phyloP scores from a whole-genome alignment of 2,888 invertebrate genomes.

The Malthinus flaveolus region DNA sequence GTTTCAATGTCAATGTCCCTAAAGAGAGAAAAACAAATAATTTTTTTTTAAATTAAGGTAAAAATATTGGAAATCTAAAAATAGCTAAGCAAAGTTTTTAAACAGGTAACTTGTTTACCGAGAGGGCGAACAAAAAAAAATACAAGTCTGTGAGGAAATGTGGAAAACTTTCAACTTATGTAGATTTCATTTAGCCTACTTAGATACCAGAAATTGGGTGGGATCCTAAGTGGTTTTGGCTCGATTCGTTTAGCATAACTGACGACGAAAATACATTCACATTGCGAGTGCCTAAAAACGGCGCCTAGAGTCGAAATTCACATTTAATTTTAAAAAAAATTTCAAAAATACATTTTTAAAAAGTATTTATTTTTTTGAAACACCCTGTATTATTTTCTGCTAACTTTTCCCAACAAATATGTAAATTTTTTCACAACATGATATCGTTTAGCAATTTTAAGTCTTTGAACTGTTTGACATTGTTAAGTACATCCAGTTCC shows the following conservation, averaged over 20 bases:
- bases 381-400: slow-evolving; percentile 2
- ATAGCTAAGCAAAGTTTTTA: neutral
- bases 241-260: no score
- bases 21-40: slow-evolving; percentile 20
- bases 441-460: slow-evolving; percentile 20
- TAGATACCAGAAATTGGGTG: no score
- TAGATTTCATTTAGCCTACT: no score
- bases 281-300: no score
- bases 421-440: neutral
- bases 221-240: no score
- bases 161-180: no score
- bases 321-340: no score
- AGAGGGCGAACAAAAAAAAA: neutral
- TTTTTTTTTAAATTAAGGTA: neutral
- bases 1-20: slow-evolving; percentile 31
- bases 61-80: neutral
- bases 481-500: slow-evolving; percentile 34
- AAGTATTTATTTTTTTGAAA: neutral
- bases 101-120: neutral
- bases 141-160: no score
- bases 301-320: no score
- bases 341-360: no score
- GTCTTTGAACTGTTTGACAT: slow-evolving; percentile 27
- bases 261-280: no score
- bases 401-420: no score